phyloP scores from a whole-genome alignment of 2,888 invertebrate species.

The Chloromyia formosa region DNA sequence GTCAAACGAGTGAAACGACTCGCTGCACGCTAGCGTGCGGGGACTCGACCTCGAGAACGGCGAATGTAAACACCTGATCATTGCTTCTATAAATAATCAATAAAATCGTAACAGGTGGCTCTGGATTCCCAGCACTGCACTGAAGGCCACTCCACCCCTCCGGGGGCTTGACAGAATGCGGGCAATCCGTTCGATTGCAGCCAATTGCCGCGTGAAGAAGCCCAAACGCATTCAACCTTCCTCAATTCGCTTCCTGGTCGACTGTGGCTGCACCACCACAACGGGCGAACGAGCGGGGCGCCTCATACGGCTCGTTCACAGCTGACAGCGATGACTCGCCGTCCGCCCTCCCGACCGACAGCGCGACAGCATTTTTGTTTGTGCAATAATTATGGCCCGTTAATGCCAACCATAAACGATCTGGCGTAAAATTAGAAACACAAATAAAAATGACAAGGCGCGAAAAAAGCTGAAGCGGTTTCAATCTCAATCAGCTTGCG shows the following conservation, averaged over 20 bases:
- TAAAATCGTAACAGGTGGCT: constrained; percentile 49
- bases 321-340: background rate
- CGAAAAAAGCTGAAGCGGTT: constrained; percentile 12
- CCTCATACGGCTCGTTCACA: background rate
- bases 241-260: background rate
- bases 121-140: constrained; percentile 38
- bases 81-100: constrained; percentile 38
- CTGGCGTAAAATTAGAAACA: constrained; percentile 16
- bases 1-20: constrained; percentile 15
- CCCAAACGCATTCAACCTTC: too few species aligned
- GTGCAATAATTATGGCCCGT: constrained; percentile 13
- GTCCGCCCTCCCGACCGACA: background rate
- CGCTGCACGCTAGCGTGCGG: background rate
- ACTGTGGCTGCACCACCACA: constrained; percentile 6
- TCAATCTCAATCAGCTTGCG: background rate
- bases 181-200: too few species aligned
- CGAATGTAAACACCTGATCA: constrained; percentile 44
- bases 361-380: background rate
- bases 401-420: background rate
- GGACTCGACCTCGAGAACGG: constrained; percentile 11
- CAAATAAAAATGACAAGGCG: constrained; percentile 37
- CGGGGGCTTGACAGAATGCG: too few species aligned
- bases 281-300: background rate
- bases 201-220: too few species aligned
- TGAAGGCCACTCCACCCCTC: background rate